Evolutionary conservation across 2,113 vertebrate genomes (phyloP), one percentile per base, ranked within the genome.

Genomic region (Cricetomys ansorgei): DNA sequence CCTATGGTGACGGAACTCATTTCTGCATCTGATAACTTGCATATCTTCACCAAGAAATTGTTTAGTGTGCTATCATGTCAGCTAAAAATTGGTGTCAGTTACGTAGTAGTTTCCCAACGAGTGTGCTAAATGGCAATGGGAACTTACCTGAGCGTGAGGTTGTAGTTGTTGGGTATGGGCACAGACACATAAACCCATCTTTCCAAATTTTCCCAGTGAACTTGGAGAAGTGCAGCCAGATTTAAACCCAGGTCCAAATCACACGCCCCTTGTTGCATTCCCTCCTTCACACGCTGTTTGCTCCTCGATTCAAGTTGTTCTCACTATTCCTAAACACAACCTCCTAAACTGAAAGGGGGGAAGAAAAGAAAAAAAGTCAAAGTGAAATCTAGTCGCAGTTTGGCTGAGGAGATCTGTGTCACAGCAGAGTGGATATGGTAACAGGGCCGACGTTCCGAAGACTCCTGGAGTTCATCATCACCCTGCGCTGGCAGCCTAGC

Each of bases 401-500:
- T 88, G 57, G 31, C 84, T 59, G n/a, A n/a, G 43, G 57, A 93
- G 57, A n/a, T 48, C 23, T 2, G 11, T 19, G 57, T 57, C 45
- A 15, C 48, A 76, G 53, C 1, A 80, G n/a, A 40, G 85, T 34
- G 70, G 72, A 45, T 88, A 77, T 94, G 94, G 27, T 90, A 89
- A 93, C 62, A 45, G 73, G 48, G 5, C 55, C 87, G 73, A 69
- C 2, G 17, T 70, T 72, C 50, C 55, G 53, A 75, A 91, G 87
- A 88, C 64, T 72, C 37, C 50, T 2, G 89, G 64, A 67, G 90
- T 27, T 96, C 86, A 73, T 94, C 91, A 79, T 92, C 91, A 86
- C 94, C 70, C 89, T 62, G 3, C 85, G 85, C 73, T 64, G 85
- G 57, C 67, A 79, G 80, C 62, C 90, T 50, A 16, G 67, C 0